phyloP scores from a whole-genome alignment of 1,140 invertebrate species.

The Antheraea pernyi region DNA sequence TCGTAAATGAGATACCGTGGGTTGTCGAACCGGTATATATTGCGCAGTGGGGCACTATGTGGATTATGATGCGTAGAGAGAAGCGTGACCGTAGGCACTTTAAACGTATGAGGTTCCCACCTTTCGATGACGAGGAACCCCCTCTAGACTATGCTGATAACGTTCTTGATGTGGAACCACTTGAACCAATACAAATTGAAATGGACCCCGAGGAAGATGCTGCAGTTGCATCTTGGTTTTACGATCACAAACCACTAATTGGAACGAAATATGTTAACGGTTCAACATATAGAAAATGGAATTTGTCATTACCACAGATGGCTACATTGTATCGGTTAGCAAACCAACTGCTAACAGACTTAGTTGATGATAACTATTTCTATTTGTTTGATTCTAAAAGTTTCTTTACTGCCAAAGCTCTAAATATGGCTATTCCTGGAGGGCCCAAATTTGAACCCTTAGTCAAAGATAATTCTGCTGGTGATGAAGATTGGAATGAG shows the following conservation, averaged over 20 bases:
- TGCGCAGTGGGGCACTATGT: slow-evolving; percentile 99
- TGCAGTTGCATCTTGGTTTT: slow-evolving; percentile 96
- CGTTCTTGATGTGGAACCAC: slow-evolving; percentile 98
- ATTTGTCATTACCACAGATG: slow-evolving; percentile 96
- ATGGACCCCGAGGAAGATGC: slow-evolving; percentile 97
- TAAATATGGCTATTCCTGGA: slow-evolving; percentile 99
- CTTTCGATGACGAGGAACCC: slow-evolving; percentile 99
- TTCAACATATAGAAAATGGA: slow-evolving; percentile 97
- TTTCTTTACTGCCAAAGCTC: slow-evolving; percentile 99
- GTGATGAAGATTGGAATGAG: slow-evolving; percentile 99
- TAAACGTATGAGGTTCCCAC: slow-evolving; percentile 99
- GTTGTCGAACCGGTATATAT: slow-evolving; percentile 99
- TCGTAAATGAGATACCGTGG: slow-evolving; percentile 99
- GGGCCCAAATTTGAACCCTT: slow-evolving; percentile 99
- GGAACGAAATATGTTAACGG: slow-evolving; percentile 98
- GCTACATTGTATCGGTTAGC: slow-evolving; percentile 98
- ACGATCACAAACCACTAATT: slow-evolving; percentile 97
- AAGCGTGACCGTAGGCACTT: slow-evolving; percentile 99
- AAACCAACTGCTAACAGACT: slow-evolving; percentile 98
- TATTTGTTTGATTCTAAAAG: slow-evolving; percentile 99
- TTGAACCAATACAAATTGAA: slow-evolving; percentile 99
- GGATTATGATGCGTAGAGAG: slow-evolving; percentile 99
- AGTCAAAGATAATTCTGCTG: slow-evolving; percentile 98
- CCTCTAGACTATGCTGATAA: slow-evolving; percentile 99
- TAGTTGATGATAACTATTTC: slow-evolving; percentile 99